Evolutionary conservation across 2,888 invertebrate species (phyloP).

Genomic region (Gymnocheta viridis): DNA sequence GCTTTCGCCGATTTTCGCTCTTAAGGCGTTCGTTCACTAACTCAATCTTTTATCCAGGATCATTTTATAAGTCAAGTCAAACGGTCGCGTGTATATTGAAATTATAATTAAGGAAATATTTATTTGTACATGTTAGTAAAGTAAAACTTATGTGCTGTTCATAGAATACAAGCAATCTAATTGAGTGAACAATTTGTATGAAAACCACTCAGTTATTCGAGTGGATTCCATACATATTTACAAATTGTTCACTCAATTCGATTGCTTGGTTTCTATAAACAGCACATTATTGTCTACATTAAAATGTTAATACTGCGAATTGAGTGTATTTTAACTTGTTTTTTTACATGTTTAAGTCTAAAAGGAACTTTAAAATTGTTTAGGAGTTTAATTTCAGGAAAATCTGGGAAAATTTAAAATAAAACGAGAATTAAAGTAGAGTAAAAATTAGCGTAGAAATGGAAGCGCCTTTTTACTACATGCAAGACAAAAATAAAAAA

Average conservation of each 20-base stretch:
- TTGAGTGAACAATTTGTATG: no score
- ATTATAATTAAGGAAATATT: not conserved
- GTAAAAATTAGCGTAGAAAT: slow-evolving; percentile 18
- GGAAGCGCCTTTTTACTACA: slow-evolving; percentile 57
- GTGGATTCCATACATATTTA: no score
- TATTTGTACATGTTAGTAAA: no score
- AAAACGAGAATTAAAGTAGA: not conserved
- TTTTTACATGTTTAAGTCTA: slow-evolving; percentile 11
- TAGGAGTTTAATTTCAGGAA: slow-evolving; percentile 12
- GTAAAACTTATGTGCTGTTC: no score
- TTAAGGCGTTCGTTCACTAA: no score
- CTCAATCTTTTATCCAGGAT: not conserved
- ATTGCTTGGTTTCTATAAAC: not conserved
- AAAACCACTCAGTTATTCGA: no score
- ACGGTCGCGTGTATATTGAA: not conserved
- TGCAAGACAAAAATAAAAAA: slow-evolving; percentile 2
- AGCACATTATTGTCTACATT: not conserved
- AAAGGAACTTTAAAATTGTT: slow-evolving; percentile 53
- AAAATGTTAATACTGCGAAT: slow-evolving; percentile 47
- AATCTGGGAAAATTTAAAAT: not conserved
- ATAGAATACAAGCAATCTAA: no score
- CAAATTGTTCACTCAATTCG: no score
- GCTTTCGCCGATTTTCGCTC: no score
- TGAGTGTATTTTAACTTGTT: slow-evolving; percentile 6
- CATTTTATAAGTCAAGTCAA: not conserved